Percentiles rank a stretch among this genome's conserved stretches.
These are phyloP conservation scores for Ctenosaura bakeri DNA, from an alignment of 2,797 vertebrate species.

Conservation along the genomic window DNA sequence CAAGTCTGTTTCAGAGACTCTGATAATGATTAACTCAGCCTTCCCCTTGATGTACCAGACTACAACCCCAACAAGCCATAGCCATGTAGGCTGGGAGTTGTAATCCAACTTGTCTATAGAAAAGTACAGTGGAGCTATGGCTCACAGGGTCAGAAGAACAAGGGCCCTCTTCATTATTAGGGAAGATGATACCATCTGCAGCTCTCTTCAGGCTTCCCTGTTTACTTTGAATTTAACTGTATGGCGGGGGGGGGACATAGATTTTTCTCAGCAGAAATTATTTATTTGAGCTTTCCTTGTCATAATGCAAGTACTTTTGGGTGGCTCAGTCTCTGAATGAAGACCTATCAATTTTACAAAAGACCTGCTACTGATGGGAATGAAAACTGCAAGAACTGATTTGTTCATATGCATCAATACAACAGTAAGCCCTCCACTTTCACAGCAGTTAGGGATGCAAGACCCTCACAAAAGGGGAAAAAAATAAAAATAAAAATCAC, in stretches of 20 bases:
- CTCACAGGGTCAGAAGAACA: too few species aligned
- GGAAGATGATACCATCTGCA: background rate
- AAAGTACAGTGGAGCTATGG: too few species aligned
- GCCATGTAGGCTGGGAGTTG: background rate
- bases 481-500: too few species aligned
- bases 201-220: background rate
- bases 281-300: background rate
- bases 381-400: background rate
- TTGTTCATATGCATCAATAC: background rate
- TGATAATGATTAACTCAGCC: background rate
- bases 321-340: background rate
- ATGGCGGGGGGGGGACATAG: background rate
- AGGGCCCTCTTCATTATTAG: too few species aligned
- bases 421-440: too few species aligned
- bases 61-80: background rate
- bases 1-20: background rate
- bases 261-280: background rate
- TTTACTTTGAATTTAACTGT: background rate
- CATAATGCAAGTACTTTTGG: background rate
- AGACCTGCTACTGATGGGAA: background rate
- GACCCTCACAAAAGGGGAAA: too few species aligned
- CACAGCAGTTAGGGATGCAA: too few species aligned
- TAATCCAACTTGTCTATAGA: background rate
- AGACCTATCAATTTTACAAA: background rate
- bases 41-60: background rate